phyloP scores from a whole-genome alignment of 35 echinoderm and acorn worm species.

The Apostichopus californicus region DNA sequence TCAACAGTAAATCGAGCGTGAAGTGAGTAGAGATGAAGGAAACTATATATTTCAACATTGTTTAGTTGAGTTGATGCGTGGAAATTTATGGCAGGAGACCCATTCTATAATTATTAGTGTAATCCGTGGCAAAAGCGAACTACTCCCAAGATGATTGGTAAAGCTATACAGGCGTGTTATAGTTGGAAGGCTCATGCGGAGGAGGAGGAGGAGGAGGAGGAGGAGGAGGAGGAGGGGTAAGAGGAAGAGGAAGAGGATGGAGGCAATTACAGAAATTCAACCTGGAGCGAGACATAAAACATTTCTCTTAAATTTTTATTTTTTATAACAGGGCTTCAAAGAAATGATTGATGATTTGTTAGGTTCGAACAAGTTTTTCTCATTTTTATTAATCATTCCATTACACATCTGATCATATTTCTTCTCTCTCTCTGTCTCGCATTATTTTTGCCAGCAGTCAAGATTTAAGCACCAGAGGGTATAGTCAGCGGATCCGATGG shows the following conservation, averaged over 20 bases:
- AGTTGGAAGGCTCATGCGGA: too few species aligned
- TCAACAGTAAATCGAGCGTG: slow-evolving; percentile 51
- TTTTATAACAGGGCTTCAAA: background rate
- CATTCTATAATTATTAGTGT: slow-evolving; percentile 48
- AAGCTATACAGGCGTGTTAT: background rate
- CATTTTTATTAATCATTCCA: too few species aligned
- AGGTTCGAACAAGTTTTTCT: too few species aligned
- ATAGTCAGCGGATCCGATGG: too few species aligned
- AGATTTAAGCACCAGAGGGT: too few species aligned
- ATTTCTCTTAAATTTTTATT: slow-evolving; percentile 37
- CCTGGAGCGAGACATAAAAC: slow-evolving; percentile 3
- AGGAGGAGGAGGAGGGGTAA: too few species aligned
- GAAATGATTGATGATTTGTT: slow-evolving; percentile 20
- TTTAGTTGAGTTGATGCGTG: slow-evolving; percentile 38
- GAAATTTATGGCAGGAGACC: slow-evolving; percentile 31
- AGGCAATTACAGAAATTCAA: slow-evolving; percentile 48
- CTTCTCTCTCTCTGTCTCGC: too few species aligned
- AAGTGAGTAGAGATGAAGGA: slow-evolving; percentile 17
- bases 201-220: too few species aligned
- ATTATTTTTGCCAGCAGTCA: too few species aligned
- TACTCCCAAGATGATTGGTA: background rate
- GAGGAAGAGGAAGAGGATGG: too few species aligned
- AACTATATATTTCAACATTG: slow-evolving; percentile 54
- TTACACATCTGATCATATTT: too few species aligned
- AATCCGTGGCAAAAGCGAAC: slow-evolving; percentile 3